Base-by-base conservation (phyloP, 1,140 invertebrate species). In the Bombyx mandarina region DNA sequence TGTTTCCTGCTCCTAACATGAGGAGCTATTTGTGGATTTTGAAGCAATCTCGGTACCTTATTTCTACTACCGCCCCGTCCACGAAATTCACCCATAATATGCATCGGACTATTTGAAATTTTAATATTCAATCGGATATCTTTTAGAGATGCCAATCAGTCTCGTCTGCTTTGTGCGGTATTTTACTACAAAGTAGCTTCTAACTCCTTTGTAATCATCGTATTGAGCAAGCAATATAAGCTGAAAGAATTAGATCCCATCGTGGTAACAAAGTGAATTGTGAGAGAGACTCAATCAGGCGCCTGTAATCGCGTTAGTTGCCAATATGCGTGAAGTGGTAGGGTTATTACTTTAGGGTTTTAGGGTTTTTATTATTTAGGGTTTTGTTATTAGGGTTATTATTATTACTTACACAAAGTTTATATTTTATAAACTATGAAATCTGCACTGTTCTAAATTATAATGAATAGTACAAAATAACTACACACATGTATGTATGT, bases 271-370 rank as follows among this genome's bases (percentile, higher is more conserved):
- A 52, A 67, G 61, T 66, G 26, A 61, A 60, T 53, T 59, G 43
- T 53, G 66, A 54, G 60, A 45, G 53, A 57, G 57, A 61, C 58
- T 63, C 71, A 72, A 72, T 69, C 71, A 70, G 50, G 64, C 73
- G 73, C 63, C 57, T 56, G 63, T 75, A 77, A 77, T 75, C 58
- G 62, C 52, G 54, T 77, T 71, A 68, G 59, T 58, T 60, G 55
- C 64, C 56, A 62, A 56, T 60, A 52, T 62, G 50, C 52, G 54
- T 63, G 26, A 35, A 35, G 26, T 35, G 26, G 26, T 35, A 35
- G 26, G 26, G 26, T 35, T 35, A 5, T 35, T 35, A 35, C 26
- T 35, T 35, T n/a, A n/a, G n/a, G n/a, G n/a, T n/a, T n/a, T n/a
- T n/a, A n/a, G n/a, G n/a, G n/a, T n/a, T n/a, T n/a, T n/a, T n/a